A percentile compares a stretch with the other conserved stretches of the same genome.
phyloP scores from a whole-genome alignment of 2,113 vertebrate genomes.

The Nicator chloris region DNA sequence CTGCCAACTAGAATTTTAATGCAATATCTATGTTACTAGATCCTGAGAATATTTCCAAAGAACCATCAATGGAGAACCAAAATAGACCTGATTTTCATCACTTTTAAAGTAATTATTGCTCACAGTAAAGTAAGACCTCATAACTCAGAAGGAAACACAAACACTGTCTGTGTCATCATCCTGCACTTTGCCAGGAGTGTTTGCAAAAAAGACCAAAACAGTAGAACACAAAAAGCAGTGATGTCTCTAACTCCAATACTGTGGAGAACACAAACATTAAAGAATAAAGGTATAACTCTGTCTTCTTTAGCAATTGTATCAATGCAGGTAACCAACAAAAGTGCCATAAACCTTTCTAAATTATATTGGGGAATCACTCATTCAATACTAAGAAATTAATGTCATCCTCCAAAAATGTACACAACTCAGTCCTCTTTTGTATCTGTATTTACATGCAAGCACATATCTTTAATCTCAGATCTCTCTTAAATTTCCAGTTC shows the following conservation, averaged over 20 bases:
- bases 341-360: background rate
- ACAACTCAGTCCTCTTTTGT: background rate
- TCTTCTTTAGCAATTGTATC: background rate
- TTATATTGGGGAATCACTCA: background rate
- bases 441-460: background rate
- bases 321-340: background rate
- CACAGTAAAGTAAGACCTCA: background rate
- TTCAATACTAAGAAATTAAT: constrained; percentile 9
- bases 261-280: background rate
- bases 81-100: background rate
- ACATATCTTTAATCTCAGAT: background rate
- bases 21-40: background rate
- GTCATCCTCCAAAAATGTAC: background rate
- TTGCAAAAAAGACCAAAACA: background rate
- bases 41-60: background rate
- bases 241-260: background rate
- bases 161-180: background rate
- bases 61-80: background rate
- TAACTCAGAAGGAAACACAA: background rate
- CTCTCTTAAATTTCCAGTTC: background rate
- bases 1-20: background rate
- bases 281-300: background rate
- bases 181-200: background rate
- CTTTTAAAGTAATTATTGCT: background rate
- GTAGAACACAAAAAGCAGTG: background rate